Evolutionary conservation across 2,888 invertebrate genomes (phyloP).

Genomic region (Cerceris rybyensis): DNA sequence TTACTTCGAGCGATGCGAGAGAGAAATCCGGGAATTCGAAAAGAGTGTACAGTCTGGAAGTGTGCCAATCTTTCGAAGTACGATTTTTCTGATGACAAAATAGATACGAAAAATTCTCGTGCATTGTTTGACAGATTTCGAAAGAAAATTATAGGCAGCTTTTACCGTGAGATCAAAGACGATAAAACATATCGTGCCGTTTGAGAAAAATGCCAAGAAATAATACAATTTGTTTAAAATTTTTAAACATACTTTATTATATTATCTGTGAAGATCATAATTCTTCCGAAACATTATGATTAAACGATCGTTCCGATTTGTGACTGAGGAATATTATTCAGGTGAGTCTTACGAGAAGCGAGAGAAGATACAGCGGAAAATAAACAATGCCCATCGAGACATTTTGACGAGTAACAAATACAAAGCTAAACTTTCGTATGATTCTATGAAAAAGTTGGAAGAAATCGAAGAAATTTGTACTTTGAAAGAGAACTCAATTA

Average conservation of each 20-base stretch:
- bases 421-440: not conserved
- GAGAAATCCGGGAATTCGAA: conserved; percentile 58
- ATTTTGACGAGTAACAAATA: not conserved
- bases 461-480: too few species aligned
- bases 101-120: not conserved
- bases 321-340: not conserved
- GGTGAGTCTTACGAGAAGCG: conserved; percentile 41
- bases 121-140: too few species aligned
- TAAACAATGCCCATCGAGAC: not conserved
- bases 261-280: too few species aligned
- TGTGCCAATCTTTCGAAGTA: conserved; percentile 44
- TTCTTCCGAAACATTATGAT: too few species aligned
- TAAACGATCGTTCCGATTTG: too few species aligned
- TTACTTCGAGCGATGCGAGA: conserved; percentile 64
- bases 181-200: too few species aligned
- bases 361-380: not conserved
- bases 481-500: not conserved
- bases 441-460: not conserved
- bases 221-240: too few species aligned
- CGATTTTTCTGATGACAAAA: not conserved
- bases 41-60: conserved; percentile 29
- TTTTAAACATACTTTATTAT: too few species aligned
- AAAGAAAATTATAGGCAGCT: too few species aligned
- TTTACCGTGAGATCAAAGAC: too few species aligned
- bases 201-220: too few species aligned